Percentiles rank a stretch among this genome's conserved stretches.
Evolutionary conservation across 2,797 vertebrate species (phyloP).

Genomic region (Pangasius djambal): DNA sequence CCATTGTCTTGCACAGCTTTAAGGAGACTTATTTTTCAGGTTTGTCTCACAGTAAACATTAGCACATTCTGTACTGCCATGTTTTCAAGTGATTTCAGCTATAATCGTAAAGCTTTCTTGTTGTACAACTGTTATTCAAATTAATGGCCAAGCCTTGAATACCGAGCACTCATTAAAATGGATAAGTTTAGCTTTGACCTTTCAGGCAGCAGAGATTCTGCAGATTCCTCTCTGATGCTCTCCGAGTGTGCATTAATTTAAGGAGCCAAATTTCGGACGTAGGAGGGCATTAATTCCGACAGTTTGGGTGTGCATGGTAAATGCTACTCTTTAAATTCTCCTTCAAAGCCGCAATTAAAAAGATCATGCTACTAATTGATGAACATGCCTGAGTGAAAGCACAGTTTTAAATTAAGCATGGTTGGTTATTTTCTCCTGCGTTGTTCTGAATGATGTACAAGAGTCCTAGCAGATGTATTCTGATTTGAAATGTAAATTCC

Average conservation of each 20-base stretch:
- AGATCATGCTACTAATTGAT: conserved; percentile 74
- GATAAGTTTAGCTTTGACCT: conserved; percentile 57
- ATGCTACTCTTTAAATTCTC: conserved; percentile 61
- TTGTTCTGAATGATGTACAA: conserved; percentile 58
- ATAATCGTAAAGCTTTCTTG: conserved; percentile 26
- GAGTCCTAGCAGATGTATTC: conserved; percentile 57
- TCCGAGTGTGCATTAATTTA: conserved; percentile 46
- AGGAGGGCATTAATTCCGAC: conserved; percentile 62
- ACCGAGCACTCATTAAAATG: conserved; percentile 53
- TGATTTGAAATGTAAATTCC: conserved; percentile 66
- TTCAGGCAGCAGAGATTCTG: conserved; percentile 44
- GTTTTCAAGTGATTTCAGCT: conserved; percentile 15
- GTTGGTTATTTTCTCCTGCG: conserved; percentile 56
- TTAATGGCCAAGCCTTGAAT: conserved; percentile 37
- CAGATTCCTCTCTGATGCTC: conserved; percentile 46
- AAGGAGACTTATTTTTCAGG: neutral
- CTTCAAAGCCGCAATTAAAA: conserved; percentile 71
- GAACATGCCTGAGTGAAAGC: conserved; percentile 62
- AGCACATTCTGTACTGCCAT: conserved; percentile 6
- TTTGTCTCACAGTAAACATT: neutral
- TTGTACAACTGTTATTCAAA: conserved; percentile 55
- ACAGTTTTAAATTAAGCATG: conserved; percentile 68
- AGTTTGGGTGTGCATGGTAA: conserved; percentile 61
- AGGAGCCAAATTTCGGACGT: conserved; percentile 36
- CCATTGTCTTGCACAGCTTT: neutral